phyloP scores from a whole-genome alignment of 2,113 vertebrate species.

The Tichodroma muraria region DNA sequence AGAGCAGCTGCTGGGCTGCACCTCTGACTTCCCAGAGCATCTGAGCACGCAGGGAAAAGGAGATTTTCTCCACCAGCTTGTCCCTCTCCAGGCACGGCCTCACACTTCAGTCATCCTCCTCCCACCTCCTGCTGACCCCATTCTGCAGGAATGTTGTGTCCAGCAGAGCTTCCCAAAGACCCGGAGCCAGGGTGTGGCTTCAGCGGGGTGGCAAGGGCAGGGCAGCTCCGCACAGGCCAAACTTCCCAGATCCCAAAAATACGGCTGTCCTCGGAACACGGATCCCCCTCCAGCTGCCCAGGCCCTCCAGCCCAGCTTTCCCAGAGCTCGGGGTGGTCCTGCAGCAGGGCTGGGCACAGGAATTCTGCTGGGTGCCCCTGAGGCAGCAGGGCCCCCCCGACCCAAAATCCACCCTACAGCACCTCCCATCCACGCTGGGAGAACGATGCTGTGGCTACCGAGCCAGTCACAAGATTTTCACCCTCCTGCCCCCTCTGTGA shows the following conservation, averaged over 20 bases:
- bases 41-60: background rate
- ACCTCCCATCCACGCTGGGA: rapidly evolving
- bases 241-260: rapidly evolving
- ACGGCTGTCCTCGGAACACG: rapidly evolving
- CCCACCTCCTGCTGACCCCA: background rate
- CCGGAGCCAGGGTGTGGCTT: background rate
- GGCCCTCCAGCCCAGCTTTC: background rate
- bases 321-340: rapidly evolving
- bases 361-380: background rate
- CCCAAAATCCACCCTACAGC: background rate
- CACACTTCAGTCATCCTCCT: background rate
- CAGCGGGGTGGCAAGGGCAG: background rate
- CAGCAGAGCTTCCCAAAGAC: background rate
- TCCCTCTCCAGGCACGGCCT: background rate
- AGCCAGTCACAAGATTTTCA: background rate
- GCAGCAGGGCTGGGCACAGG: background rate
- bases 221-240: rapidly evolving
- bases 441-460: rapidly evolving
- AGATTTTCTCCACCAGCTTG: background rate
- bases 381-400: background rate
- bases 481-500: background rate
- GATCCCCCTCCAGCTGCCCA: background rate
- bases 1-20: background rate
- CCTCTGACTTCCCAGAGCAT: background rate
- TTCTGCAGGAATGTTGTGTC: background rate